Conservation (phyloP, 1,140 invertebrate species). For the Camponotus vicinus region DNA sequence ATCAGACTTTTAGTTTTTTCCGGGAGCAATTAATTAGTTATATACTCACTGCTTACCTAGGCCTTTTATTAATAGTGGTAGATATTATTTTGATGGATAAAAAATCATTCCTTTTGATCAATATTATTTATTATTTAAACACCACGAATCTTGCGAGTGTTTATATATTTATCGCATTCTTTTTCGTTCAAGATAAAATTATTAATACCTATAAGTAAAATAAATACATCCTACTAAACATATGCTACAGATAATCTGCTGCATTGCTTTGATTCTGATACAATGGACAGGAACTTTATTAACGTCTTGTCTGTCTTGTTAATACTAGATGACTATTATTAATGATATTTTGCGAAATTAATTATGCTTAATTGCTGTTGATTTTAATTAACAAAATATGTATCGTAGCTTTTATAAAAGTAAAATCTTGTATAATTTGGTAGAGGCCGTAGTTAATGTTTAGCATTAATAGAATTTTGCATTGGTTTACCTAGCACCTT, state of each 20-base stretch:
- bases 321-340: background rate
- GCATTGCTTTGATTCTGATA: conserved; percentile 37
- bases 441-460: background rate
- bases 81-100: background rate
- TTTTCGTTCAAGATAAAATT: background rate
- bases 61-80: conserved; percentile 25
- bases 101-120: conserved; percentile 15
- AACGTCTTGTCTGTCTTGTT: background rate
- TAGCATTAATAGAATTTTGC: background rate
- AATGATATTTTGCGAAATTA: conserved; percentile 26
- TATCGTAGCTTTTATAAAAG: conserved; percentile 53
- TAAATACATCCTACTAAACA: conserved; percentile 17
- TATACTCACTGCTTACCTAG: conserved; percentile 43
- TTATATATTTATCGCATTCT: conserved; percentile 21
- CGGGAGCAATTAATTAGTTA: conserved; percentile 14
- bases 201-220: background rate
- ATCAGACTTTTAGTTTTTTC: conserved; percentile 76
- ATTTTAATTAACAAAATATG: conserved; percentile 25
- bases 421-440: conserved; percentile 15
- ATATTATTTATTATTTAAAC: background rate
- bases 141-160: background rate
- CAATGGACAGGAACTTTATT: conserved; percentile 4
- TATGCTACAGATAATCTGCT: conserved; percentile 6
- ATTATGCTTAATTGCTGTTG: background rate
- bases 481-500: background rate